Evolutionary conservation across 2,888 invertebrate genomes (phyloP), one percentile per base, ranked within the genome.

Genomic region (Gerris lacustris): DNA sequence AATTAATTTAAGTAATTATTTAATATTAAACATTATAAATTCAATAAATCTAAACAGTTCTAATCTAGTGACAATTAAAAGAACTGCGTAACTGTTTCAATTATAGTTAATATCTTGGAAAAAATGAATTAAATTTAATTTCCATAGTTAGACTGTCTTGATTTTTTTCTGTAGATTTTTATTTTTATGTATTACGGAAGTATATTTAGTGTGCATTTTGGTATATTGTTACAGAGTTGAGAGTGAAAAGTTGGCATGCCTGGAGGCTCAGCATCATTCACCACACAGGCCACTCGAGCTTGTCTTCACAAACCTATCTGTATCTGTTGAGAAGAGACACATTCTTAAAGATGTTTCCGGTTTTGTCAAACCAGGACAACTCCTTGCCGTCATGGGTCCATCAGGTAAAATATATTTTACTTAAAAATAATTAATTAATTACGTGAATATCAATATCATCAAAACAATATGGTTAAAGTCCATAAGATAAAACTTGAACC

Each of bases 331-430:
- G 74, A 82, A 85, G 74, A 83, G 87, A 71, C 82, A 82, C 68
- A 86, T 90, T 76, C 84, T 91, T 71, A 83, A 85, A 75, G 87
- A 88, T 81, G 87, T 91, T 77, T 87, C 86, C 78, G 91, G 91
- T 63, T 82, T 87, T 76, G 90, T 88, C 75, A 85, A 87, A 76
- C 89, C 90, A 18, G 91, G 91, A 68, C 88, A 91, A 79, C 84
- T 92, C 73, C 81, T 92, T 77, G 91, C 91, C 75, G 87, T 91
- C 73, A 90, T 91, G 89, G 91, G 91, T 75, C 90, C 91, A 55
- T 90, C 89, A 76, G 91, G 90, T 85, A 78, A 77, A 79, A 76
- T 62, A 31, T 31, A 31, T 31, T 31, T 31, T 31, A 31, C 31
- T 31, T 31, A 9, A 15, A n/a, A n/a, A 44, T 47, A 69, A 70